A percentile compares a stretch with the other conserved stretches of the same genome.
These are phyloP conservation scores for Rhyzopertha dominica DNA, from an alignment of 1,140 invertebrate species.

Conservation along the genomic window DNA sequence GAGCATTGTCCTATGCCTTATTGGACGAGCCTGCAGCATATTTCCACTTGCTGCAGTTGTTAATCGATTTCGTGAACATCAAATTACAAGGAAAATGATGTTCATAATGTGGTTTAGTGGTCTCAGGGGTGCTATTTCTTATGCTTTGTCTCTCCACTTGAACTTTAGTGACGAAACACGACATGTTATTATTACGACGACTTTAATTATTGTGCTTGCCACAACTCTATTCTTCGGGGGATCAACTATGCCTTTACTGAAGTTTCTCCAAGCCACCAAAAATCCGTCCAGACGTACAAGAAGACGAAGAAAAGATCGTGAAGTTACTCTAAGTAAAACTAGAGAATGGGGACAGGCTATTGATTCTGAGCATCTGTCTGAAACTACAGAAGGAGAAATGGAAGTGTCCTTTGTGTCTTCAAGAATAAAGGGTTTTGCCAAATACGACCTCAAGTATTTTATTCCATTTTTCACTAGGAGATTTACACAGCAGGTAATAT, in stretches of 20 bases:
- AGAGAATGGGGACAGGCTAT: conserved; percentile 94
- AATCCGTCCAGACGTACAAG: conserved; percentile 47
- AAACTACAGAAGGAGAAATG: conserved; percentile 92
- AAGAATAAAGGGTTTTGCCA: conserved; percentile 76
- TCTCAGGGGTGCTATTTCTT: conserved; percentile 94
- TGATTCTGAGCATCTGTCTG: conserved; percentile 92
- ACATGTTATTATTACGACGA: conserved; percentile 95
- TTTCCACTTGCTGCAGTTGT: conserved; percentile 91
- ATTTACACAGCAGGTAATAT: conserved; percentile 80
- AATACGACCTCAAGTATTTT: conserved; percentile 88
- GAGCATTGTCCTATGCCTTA: conserved; percentile 87
- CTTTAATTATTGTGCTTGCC: conserved; percentile 93
- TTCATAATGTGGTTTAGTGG: conserved; percentile 99
- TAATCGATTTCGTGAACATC: conserved; percentile 95
- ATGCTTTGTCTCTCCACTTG: conserved; percentile 93
- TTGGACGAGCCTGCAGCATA: conserved; percentile 94
- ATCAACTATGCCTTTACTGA: conserved; percentile 93
- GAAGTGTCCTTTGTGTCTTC: conserved; percentile 67
- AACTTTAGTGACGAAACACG: conserved; percentile 91
- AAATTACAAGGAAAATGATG: conserved; percentile 97
- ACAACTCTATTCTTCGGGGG: conserved; percentile 92
- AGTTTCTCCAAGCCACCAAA: conserved; percentile 64
- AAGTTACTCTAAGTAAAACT: conserved; percentile 92
- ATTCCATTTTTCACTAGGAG: conserved; percentile 92
- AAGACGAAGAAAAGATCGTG: conserved; percentile 68